Percentiles rank a stretch among this genome's conserved stretches.
Conservation (phyloP, 2,888 invertebrate species). For the Sarcophaga caerulescens region DNA sequence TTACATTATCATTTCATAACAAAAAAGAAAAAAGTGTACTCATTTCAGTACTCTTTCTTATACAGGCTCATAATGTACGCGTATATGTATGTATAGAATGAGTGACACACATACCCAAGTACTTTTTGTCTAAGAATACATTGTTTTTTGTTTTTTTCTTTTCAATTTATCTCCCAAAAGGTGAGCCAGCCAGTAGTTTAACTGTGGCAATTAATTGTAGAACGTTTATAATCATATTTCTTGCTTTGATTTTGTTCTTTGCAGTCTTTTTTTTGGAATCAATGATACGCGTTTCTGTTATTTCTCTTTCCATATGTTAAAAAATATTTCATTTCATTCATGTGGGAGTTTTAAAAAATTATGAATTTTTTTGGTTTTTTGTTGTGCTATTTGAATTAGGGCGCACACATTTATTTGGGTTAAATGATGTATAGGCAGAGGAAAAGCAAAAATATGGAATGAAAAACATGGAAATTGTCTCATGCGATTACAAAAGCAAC, state of each 20-base stretch:
- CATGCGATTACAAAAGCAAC: too few species aligned
- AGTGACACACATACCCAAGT: background rate
- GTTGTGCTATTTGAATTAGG: slow-evolving; percentile 51
- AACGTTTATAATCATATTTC: slow-evolving; percentile 59
- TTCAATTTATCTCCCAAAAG: slow-evolving; percentile 48
- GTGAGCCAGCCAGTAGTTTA: slow-evolving; percentile 64
- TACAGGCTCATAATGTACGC: background rate
- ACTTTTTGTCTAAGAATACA: background rate
- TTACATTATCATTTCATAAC: slow-evolving; percentile 46
- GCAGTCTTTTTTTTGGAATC: slow-evolving; percentile 1
- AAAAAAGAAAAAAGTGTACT: slow-evolving; percentile 1
- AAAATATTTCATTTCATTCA: slow-evolving; percentile 18
- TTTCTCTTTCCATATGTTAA: background rate
- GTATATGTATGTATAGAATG: background rate
- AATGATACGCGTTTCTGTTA: slow-evolving; percentile 49
- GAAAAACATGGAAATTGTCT: too few species aligned
- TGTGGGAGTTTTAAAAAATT: slow-evolving; percentile 58
- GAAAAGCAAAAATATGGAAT: background rate
- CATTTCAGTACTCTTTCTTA: background rate
- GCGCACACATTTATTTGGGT: slow-evolving; percentile 15
- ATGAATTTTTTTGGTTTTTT: slow-evolving; percentile 16
- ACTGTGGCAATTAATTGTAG: slow-evolving; percentile 66
- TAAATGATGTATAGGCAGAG: background rate
- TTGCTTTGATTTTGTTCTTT: slow-evolving; percentile 31
- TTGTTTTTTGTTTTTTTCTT: slow-evolving; percentile 31